Evolutionary conservation across 2,113 vertebrate genomes (phyloP), one percentile per base, ranked within the genome.

Genomic region (Daphoenositta chrysoptera): DNA sequence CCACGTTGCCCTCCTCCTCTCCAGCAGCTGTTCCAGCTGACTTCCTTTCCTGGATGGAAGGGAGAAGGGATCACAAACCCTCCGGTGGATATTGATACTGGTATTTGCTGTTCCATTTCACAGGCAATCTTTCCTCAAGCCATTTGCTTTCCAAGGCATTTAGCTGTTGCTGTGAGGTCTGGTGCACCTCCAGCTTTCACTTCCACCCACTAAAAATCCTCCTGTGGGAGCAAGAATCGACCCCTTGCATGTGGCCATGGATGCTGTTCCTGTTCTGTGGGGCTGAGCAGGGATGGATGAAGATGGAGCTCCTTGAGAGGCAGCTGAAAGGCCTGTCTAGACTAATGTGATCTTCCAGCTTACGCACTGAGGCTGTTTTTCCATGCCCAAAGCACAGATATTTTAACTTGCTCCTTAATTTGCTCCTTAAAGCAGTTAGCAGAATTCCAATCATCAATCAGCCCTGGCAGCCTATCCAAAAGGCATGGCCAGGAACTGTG

Each of bases 361-460:
- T 35, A 20, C 27, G 64, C 57, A 28, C 4, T 4, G 44, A 83
- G 66, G 58, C n/a, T 70, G 48, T n/a, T 93, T 90, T 48, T 80
- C 76, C 45, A 30, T 42, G 30, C 58, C 45, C 63, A 54, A 28
- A 83, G 85, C 85, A 39, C 33, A 57, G 80, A 63, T 58, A 88
- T 80, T 89, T 92, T 75, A 77, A 70, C 79, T 86, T 23, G 64
- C 64, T 86, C 71, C 60, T 96, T 85, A 85, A 96, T 90, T 88
- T 77, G 53, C 79, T 94, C 66, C 83, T 94, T 61, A 86, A 87
- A 90, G 94, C 90, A 78, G 92, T 92, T 76, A 90, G 75, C 45
- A 80, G 63, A 86, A 96, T 83, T 83, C 68, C 76, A 63, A 3
- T 10, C 51, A 96, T 96, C 93, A 27, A 93, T 96, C 95, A 94